Conservation (phyloP, 2,797 vertebrate species). For the Morelia viridis region DNA sequence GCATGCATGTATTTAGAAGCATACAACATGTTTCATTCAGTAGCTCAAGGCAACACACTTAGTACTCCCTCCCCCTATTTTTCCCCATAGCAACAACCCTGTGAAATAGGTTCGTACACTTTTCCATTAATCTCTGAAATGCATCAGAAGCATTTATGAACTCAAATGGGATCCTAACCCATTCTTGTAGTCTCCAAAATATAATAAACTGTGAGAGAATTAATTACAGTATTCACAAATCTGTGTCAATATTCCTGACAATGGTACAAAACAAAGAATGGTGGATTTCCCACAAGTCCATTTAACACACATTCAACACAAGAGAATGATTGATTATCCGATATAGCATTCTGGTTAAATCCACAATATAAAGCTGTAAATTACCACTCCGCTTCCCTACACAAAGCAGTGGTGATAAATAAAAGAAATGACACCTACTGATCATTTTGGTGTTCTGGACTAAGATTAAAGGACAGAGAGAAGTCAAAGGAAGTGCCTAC, state of each 20-base stretch:
- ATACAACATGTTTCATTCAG: not conserved
- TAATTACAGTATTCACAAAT: not conserved
- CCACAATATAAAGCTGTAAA: not conserved
- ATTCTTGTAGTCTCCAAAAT: not conserved
- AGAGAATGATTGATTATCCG: not conserved
- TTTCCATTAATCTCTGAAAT: not conserved
- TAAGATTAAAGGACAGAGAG: not conserved
- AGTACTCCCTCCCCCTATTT: not conserved
- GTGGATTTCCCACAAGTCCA: not conserved
- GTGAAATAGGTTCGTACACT: not conserved
- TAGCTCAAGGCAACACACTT: not conserved
- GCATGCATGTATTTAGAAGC: not conserved
- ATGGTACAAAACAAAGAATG: not conserved
- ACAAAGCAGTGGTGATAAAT: not conserved
- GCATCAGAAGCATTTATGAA: not conserved
- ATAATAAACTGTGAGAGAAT: not conserved
- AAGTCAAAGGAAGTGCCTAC: no score
- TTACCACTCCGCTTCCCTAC: not conserved
- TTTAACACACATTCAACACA: not conserved
- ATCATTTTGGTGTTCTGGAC: not conserved
- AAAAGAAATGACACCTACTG: not conserved
- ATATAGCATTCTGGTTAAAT: not conserved
- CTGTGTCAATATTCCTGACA: not conserved
- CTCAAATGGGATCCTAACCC: not conserved
- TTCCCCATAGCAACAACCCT: not conserved